Conservation (phyloP, 2,113 vertebrate genomes). For the Colius striatus region DNA sequence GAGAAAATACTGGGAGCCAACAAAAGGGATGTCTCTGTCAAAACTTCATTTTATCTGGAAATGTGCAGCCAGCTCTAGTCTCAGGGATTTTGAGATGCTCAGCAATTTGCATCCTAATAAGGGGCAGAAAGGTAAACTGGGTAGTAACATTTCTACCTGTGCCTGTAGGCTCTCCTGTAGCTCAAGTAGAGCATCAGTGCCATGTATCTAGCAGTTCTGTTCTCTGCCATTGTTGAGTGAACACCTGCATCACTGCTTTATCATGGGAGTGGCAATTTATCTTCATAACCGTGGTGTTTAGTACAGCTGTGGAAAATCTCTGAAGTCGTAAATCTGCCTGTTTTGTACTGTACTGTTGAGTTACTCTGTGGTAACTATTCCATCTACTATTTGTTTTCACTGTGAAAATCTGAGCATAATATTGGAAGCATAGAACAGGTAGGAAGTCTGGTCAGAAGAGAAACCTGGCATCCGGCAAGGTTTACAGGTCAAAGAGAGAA, state of each 20-base stretch:
- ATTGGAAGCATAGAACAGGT: background rate
- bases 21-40: background rate
- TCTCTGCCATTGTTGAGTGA: background rate
- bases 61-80: background rate
- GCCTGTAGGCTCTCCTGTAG: background rate
- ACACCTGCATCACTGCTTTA: background rate
- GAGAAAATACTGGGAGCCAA: background rate
- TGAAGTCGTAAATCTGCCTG: background rate
- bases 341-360: background rate
- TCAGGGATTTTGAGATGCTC: background rate
- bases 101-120: background rate
- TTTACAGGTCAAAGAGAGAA: background rate
- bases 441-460: background rate
- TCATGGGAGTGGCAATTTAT: background rate
- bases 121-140: background rate
- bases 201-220: background rate
- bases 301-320: background rate
- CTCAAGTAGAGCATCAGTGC: background rate
- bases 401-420: background rate
- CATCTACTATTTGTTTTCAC: background rate
- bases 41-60: background rate
- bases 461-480: rapidly evolving
- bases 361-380: background rate
- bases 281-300: background rate
- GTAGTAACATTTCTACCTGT: rapidly evolving